Conservation (phyloP, 2,113 vertebrate species). For the Tyrannus savana region DNA sequence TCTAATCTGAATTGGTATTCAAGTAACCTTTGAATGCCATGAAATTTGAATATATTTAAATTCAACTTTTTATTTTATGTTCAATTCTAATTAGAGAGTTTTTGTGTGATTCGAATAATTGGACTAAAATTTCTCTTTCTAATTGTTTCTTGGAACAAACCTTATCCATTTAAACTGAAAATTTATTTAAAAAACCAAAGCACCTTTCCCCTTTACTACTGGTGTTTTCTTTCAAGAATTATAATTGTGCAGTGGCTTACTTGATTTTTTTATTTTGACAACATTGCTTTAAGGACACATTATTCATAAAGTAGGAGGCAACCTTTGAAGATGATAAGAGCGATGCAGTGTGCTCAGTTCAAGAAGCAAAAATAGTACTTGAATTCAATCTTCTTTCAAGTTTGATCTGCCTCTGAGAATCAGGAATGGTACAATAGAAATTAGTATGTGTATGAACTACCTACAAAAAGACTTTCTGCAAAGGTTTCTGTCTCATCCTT, state of each 20-base stretch:
- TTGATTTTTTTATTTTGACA: slow-evolving; percentile 47
- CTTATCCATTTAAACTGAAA: neutral
- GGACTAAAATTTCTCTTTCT: neutral
- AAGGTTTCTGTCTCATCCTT: neutral
- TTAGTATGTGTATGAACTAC: slow-evolving; percentile 12
- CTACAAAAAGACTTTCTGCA: slow-evolving; percentile 2
- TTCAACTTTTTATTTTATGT: neutral
- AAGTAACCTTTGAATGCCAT: neutral
- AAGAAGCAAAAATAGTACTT: slow-evolving; percentile 25
- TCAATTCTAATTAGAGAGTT: neutral
- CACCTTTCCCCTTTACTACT: neutral
- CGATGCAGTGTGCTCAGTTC: neutral
- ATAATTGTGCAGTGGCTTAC: neutral
- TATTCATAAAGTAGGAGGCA: slow-evolving; percentile 43
- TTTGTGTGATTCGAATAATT: neutral
- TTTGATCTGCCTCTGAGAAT: slow-evolving; percentile 41
- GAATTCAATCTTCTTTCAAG: slow-evolving; percentile 43
- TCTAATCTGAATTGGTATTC: neutral
- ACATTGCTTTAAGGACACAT: slow-evolving; percentile 37
- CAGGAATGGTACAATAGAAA: neutral
- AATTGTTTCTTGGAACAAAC: neutral
- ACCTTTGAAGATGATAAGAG: slow-evolving; percentile 58
- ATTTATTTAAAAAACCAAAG: neutral
- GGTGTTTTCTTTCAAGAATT: neutral
- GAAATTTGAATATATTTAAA: neutral